Percentiles rank a stretch among this genome's conserved stretches.
These are phyloP conservation scores for Bathybates hornii DNA, from an alignment of 2,113 vertebrate species.

Conservation along the genomic window DNA sequence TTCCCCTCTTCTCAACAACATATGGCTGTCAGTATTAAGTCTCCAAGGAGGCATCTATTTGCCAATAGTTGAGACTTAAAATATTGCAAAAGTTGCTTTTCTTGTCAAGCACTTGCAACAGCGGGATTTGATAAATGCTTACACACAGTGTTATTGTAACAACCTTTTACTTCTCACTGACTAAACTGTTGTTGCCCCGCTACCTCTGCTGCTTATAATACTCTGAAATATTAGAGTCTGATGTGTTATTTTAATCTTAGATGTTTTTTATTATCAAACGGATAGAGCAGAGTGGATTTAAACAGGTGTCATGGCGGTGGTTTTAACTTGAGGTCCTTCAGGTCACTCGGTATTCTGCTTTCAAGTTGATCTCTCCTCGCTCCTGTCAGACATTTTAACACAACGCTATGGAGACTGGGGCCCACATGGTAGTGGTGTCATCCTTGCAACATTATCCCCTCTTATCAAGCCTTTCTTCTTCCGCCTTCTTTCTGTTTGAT, in stretches of 20 bases:
- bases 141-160: slow-evolving; percentile 13
- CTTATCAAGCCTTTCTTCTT: slow-evolving; percentile 27
- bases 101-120: slow-evolving; percentile 36
- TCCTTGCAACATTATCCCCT: slow-evolving; percentile 13
- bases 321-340: background rate
- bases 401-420: background rate
- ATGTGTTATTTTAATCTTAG: background rate
- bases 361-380: background rate
- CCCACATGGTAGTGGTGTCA: background rate
- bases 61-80: slow-evolving; percentile 44
- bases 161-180: slow-evolving; percentile 1
- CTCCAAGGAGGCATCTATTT: slow-evolving; percentile 35
- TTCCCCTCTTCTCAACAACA: slow-evolving; percentile 35
- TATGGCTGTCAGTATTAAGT: slow-evolving; percentile 40
- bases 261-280: background rate
- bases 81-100: slow-evolving; percentile 53
- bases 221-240: background rate
- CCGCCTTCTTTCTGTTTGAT: slow-evolving; percentile 34
- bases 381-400: slow-evolving; percentile 21
- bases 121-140: slow-evolving; percentile 32
- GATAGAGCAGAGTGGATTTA: background rate
- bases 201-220: background rate
- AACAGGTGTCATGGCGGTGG: background rate
- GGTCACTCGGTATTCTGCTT: background rate
- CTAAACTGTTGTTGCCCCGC: background rate